Conservation (phyloP, 2,797 vertebrate genomes). For the Catamblyrhynchus diadema region DNA sequence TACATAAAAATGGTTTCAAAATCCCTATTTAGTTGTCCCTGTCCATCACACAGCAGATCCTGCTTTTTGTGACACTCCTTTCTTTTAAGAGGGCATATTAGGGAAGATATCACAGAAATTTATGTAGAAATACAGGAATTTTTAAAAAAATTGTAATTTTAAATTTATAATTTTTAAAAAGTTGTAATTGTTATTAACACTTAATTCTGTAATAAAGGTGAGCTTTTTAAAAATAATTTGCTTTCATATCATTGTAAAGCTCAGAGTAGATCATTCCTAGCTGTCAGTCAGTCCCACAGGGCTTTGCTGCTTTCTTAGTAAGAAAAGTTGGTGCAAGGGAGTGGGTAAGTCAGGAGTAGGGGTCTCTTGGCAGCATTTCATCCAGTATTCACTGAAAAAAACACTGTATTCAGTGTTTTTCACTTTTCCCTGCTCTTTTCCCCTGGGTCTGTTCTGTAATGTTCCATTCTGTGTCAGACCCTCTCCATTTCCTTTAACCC, state of each 20-base stretch:
- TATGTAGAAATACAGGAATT: neutral
- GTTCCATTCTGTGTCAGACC: neutral
- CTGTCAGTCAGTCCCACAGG: neutral
- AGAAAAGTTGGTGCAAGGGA: neutral
- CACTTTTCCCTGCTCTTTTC: neutral
- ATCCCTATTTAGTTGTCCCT: neutral
- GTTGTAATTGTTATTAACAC: neutral
- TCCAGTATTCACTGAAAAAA: neutral
- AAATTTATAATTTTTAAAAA: neutral
- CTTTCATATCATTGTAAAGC: neutral
- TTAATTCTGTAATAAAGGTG: neutral
- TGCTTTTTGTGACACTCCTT: neutral
- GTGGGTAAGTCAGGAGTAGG: neutral
- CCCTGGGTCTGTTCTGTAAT: neutral
- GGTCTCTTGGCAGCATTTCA: neutral
- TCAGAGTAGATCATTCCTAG: neutral
- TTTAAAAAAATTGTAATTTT: neutral
- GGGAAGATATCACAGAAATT: neutral
- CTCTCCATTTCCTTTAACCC: neutral
- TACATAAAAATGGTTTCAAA: neutral
- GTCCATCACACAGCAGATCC: neutral
- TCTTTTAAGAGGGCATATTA: neutral
- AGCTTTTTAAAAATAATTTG: neutral
- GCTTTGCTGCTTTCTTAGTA: neutral
- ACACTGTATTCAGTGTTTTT: neutral